Evolutionary conservation across 1,140 invertebrate genomes (phyloP).

Genomic region (Rhagoletis zephyria): DNA sequence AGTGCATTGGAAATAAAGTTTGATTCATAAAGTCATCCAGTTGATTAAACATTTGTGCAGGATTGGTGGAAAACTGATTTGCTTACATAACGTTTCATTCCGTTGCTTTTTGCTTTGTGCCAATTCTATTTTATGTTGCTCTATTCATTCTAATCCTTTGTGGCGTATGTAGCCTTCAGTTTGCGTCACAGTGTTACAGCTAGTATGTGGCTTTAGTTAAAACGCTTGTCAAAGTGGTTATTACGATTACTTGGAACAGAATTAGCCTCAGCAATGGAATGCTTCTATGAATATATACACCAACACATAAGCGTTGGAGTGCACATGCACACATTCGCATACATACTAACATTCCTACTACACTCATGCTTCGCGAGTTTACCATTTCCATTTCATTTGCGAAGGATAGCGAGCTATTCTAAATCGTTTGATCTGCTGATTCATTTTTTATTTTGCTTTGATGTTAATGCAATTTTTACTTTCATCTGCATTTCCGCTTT

Average conservation of each 20-base stretch:
- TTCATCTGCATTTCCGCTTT: background rate
- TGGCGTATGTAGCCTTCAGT: background rate
- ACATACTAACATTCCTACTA: background rate
- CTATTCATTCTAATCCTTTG: background rate
- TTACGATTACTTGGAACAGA: background rate
- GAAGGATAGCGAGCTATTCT: too few species aligned
- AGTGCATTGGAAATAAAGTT: background rate
- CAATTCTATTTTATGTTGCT: too few species aligned
- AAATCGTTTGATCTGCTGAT: too few species aligned
- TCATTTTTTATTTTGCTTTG: too few species aligned
- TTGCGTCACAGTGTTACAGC: background rate
- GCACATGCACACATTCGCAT: background rate
- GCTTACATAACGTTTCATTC: background rate
- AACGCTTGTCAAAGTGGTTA: background rate
- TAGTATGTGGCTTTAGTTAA: background rate
- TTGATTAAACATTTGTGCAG: conserved; percentile 21
- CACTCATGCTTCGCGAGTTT: too few species aligned
- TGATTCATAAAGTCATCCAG: conserved; percentile 20
- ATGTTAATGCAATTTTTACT: background rate
- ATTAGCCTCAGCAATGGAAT: background rate
- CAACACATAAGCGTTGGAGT: background rate
- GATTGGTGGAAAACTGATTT: background rate
- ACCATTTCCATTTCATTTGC: too few species aligned
- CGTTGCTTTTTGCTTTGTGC: too few species aligned
- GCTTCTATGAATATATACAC: background rate